Evolutionary conservation across 2,888 invertebrate species (phyloP).

Genomic region (Neelides folsomi): DNA sequence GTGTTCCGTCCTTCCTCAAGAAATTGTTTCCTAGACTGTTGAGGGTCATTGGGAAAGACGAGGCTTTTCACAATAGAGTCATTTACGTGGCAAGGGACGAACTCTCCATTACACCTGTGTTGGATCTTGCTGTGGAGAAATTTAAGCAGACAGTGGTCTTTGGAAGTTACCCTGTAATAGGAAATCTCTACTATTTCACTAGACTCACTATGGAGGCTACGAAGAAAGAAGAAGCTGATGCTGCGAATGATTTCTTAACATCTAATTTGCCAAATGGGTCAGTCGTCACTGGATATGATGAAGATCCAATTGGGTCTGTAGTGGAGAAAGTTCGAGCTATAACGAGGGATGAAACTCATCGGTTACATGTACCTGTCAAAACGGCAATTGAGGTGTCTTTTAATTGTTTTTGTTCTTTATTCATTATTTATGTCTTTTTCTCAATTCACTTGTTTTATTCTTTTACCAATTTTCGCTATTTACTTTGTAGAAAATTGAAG

Average conservation of each 20-base stretch:
- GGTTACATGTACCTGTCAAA: slow-evolving; percentile 25
- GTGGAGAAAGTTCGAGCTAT: slow-evolving; percentile 29
- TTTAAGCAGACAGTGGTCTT: slow-evolving; percentile 42
- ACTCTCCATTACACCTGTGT: slow-evolving; percentile 37
- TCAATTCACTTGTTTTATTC: not conserved
- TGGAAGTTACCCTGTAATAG: slow-evolving; percentile 47
- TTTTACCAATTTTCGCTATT: slow-evolving; percentile 14
- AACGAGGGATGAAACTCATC: slow-evolving; percentile 15
- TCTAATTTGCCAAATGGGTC: slow-evolving; percentile 34
- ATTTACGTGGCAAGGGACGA: slow-evolving; percentile 36
- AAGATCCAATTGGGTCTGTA: slow-evolving; percentile 36
- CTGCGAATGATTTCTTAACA: slow-evolving; percentile 37
- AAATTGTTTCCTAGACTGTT: slow-evolving; percentile 29
- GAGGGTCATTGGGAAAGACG: slow-evolving; percentile 3
- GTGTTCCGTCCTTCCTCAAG: slow-evolving; percentile 48
- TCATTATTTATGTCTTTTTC: not conserved
- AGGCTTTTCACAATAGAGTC: slow-evolving; percentile 12
- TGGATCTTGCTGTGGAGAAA: slow-evolving; percentile 41
- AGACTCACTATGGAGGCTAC: slow-evolving; percentile 43
- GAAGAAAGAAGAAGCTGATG: slow-evolving; percentile 35
- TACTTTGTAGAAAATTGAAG: slow-evolving; percentile 46
- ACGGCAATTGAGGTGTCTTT: slow-evolving; percentile 33
- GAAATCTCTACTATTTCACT: slow-evolving; percentile 43
- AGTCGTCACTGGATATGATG: slow-evolving; percentile 40
- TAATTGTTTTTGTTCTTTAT: not conserved